phyloP scores from a whole-genome alignment of 1,140 invertebrate species.

The Metaphire vulgaris region DNA sequence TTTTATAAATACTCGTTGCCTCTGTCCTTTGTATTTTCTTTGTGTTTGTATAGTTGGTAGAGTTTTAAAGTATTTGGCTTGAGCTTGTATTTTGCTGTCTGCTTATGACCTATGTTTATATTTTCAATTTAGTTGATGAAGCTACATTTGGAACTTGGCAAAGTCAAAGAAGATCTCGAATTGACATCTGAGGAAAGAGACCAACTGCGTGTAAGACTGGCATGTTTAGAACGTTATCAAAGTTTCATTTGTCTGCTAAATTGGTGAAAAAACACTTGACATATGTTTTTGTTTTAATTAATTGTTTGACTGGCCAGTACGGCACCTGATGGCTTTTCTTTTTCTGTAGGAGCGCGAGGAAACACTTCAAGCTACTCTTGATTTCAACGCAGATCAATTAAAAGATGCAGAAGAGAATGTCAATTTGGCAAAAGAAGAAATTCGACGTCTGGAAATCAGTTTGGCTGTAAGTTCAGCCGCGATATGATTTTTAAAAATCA shows the following conservation, averaged over 20 bases:
- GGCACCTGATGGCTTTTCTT: too few species aligned
- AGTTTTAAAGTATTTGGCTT: too few species aligned
- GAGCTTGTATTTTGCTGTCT: too few species aligned
- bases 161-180: neutral
- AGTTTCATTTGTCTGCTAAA: too few species aligned
- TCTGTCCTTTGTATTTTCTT: too few species aligned
- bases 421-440: neutral
- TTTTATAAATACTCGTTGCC: too few species aligned
- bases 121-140: slow-evolving; percentile 14
- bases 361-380: slow-evolving; percentile 7
- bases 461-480: neutral
- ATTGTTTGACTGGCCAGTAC: too few species aligned
- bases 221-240: neutral
- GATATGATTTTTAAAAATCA: too few species aligned
- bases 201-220: neutral
- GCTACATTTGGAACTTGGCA: neutral
- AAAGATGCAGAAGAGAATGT: neutral
- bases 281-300: too few species aligned
- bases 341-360: slow-evolving; percentile 12
- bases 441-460: neutral
- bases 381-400: slow-evolving; percentile 19
- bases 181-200: neutral
- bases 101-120: slow-evolving; percentile 37
- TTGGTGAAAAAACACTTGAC: too few species aligned
- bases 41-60: too few species aligned